phyloP scores from a whole-genome alignment of 2,113 vertebrate species.

The Mastomys coucha region DNA sequence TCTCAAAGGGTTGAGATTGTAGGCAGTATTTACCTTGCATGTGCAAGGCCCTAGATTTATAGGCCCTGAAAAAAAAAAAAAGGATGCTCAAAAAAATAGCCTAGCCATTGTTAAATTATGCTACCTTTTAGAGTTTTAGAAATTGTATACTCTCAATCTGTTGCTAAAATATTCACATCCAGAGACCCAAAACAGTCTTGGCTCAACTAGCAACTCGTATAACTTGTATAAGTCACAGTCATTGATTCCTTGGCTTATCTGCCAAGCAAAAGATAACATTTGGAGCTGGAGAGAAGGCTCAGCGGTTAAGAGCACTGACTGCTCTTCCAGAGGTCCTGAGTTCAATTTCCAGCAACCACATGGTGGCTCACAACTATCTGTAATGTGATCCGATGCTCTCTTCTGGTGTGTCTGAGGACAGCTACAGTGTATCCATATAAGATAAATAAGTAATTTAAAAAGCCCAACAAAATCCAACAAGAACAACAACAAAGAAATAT shows the following conservation, averaged over 20 bases:
- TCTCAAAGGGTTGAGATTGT: background rate
- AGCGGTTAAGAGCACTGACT: too few relatives aligned
- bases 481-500: too few relatives aligned
- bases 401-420: too few relatives aligned
- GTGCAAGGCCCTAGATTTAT: background rate
- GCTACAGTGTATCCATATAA: too few relatives aligned
- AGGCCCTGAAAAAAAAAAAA: background rate
- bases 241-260: slow-evolving; percentile 27
- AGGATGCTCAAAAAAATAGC: slow-evolving; percentile 23
- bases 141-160: background rate
- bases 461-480: too few relatives aligned
- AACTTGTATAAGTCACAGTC: background rate
- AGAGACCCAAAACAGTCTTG: slow-evolving; percentile 40
- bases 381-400: too few relatives aligned
- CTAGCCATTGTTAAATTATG: background rate
- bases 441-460: background rate
- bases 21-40: background rate
- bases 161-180: slow-evolving; percentile 44
- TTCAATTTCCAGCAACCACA: too few relatives aligned
- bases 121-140: slow-evolving; percentile 32
- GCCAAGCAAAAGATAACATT: slow-evolving; percentile 48
- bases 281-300: too few relatives aligned
- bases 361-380: too few relatives aligned
- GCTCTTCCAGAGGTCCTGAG: too few relatives aligned
- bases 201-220: background rate